A percentile compares a stretch with the other conserved stretches of the same genome.
Evolutionary conservation across 2,888 invertebrate genomes (phyloP).

Genomic region (Phymatocera aterrima): DNA sequence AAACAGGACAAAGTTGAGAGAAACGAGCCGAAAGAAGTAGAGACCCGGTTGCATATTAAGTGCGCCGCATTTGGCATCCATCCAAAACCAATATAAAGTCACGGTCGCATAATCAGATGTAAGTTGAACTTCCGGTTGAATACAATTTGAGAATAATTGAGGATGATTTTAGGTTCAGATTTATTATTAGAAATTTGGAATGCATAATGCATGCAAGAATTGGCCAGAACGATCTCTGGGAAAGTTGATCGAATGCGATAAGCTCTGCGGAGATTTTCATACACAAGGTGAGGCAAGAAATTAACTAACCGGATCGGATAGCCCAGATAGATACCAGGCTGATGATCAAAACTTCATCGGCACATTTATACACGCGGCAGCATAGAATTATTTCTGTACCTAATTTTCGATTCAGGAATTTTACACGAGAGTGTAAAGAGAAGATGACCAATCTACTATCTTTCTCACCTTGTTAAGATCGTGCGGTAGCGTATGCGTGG

Average conservation of each 20-base stretch:
- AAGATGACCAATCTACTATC: conserved; percentile 50
- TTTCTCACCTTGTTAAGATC: conserved; percentile 65
- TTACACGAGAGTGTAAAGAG: not conserved
- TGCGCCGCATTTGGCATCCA: not conserved
- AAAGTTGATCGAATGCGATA: conserved; percentile 37
- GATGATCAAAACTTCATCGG: not conserved
- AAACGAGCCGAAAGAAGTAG: not conserved
- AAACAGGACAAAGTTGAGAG: conserved; percentile 30
- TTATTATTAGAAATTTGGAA: conserved; percentile 31
- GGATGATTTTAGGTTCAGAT: not conserved
- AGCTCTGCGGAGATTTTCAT: not conserved
- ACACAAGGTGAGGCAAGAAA: conserved; percentile 34
- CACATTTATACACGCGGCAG: not conserved
- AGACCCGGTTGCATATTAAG: conserved; percentile 29
- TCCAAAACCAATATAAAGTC: conserved; percentile 9
- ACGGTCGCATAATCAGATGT: conserved; percentile 19
- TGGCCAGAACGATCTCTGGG: conserved; percentile 37
- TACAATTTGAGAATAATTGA: not conserved
- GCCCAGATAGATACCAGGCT: conserved; percentile 17
- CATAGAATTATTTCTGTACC: not conserved
- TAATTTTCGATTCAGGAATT: not conserved
- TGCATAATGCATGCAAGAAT: conserved; percentile 44
- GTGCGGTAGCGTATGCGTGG: conserved; percentile 67
- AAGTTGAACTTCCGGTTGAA: not conserved
- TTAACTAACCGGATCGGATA: conserved; percentile 32